Conservation (phyloP, 1,140 invertebrate genomes). For the Yoshiicerus persimilis region DNA sequence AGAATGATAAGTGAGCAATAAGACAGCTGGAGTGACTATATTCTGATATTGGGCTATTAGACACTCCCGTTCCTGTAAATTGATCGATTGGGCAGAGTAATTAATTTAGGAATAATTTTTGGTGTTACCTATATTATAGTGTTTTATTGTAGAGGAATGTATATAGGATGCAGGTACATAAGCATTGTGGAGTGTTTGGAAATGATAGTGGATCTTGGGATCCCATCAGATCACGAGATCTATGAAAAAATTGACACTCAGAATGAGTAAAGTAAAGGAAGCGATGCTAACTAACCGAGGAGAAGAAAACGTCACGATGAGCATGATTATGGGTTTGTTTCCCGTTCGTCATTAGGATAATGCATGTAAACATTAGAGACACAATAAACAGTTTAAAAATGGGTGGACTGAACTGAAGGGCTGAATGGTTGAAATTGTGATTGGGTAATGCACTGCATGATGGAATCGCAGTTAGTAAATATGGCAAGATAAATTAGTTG, state of each 20-base stretch:
- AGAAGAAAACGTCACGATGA: background rate
- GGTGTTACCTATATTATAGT: no score
- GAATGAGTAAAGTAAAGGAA: background rate
- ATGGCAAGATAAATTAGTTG: background rate
- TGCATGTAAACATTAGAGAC: background rate
- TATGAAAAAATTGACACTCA: background rate
- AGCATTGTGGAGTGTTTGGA: no score
- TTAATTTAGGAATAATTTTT: no score
- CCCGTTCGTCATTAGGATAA: background rate
- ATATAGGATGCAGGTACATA: no score
- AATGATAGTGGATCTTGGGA: no score
- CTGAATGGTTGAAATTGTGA: background rate
- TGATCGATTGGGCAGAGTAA: no score
- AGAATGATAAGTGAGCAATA: no score
- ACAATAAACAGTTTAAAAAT: background rate
- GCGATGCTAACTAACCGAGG: background rate
- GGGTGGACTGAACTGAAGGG: no score
- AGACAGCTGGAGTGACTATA: no score
- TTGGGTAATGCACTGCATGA: background rate
- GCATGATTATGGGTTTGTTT: background rate
- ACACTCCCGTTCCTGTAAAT: no score
- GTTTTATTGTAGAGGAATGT: no score
- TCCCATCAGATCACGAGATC: background rate
- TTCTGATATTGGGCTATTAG: no score
- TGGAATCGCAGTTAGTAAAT: background rate